Evolutionary conservation across 2,888 invertebrate genomes (phyloP), one percentile per base, ranked within the genome.

Genomic region (Drosophila tripunctata): DNA sequence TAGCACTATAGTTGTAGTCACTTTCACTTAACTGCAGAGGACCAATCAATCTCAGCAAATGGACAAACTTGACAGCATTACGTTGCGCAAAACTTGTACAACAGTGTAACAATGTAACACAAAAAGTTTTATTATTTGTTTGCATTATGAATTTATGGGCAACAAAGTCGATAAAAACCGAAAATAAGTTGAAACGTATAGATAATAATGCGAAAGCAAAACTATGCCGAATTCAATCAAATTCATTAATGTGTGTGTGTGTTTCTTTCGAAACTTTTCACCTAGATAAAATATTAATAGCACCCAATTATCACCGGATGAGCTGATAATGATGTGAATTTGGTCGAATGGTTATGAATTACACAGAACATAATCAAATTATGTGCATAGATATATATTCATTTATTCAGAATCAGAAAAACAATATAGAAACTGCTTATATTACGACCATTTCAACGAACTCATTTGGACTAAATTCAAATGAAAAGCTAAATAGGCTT

Each of bases 261-360:
- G 50, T 45, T 44, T 56, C 58, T 8, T n/a, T 38, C 22, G 2
- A n/a, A 47, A 68, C 69, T 58, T 74, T 82, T 64, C 58, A 35
- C 48, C 36, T 22, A 54, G 61, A 78, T 85, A 67, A 75, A 67
- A 48, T 75, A 78, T 81, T 78, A 73, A 87, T 68, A 35, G 24
- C 47, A 30, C 22, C 45, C 43, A 41, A 63, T 72, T 58, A 60
- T 47, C 21, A 35, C 36, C 15, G 44, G 27, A 17, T 45, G 35
- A 27, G 35, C 17, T 41, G 45, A 61, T 63, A 73, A 62, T 55
- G 35, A 19, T 40, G 31, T 33, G 27, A 2, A 19, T 40, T 30
- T 33, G 27, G 1, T 10, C 10, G 31, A 52, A 58, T 35, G 27
- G 38, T 41, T 19, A 22, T 5, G 15, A 41, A 52, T 30, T 30